Base-by-base conservation (phyloP, 2,113 vertebrate genomes). In the Lethenteron reissneri region DNA sequence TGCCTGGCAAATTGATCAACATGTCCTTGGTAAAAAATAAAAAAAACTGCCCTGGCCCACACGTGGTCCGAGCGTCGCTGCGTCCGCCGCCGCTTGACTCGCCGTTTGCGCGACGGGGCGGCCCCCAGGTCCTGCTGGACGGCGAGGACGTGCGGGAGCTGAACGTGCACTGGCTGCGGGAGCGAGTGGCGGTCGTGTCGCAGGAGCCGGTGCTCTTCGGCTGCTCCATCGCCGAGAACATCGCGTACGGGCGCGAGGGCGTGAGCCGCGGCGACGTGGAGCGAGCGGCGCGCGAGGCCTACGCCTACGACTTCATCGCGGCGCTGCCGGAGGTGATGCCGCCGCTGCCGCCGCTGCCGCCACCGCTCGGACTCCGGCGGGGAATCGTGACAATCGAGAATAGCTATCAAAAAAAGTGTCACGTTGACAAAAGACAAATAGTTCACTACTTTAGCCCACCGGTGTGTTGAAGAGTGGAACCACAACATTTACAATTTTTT, bases 281-380 rank as follows among this genome's bases (percentile, higher is more conserved):
- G 70, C 74, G 70, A 77, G 83, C 80, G 70, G 75, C 79, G 70
- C 81, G 78, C 72, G 81, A 83, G 77, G 81, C 81, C 57, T 83
- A 83, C 75, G 83, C 80, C 74, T 83, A 79, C 71, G 79, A 83
- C 62, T 84, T 83, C 57, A 81, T 84, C 77, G 77, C 79, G 19
- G 78, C 72, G 71, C 76, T 84, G 7, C 82, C 81, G 75, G 79
- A 82, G 73, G 82, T 83, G 74, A 41, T 41, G 41, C 41, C 41
- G 41, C 41, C 6, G 6, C 41, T 41, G 41, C 41, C 41, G 41
- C 41, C 6, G 6, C 41, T 41, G 41, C 41, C 41, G 41, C 41
- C 41, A 41, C 41, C 41, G 41, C 41, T 41, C 41, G 6, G 41
- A 41, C 41, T 41, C 41, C 41, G 41, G 41, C 41, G 41, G 41